A percentile compares a stretch with the other conserved stretches of the same genome.
phyloP scores from a whole-genome alignment of 2,888 invertebrate species.

The Polietes domitor region DNA sequence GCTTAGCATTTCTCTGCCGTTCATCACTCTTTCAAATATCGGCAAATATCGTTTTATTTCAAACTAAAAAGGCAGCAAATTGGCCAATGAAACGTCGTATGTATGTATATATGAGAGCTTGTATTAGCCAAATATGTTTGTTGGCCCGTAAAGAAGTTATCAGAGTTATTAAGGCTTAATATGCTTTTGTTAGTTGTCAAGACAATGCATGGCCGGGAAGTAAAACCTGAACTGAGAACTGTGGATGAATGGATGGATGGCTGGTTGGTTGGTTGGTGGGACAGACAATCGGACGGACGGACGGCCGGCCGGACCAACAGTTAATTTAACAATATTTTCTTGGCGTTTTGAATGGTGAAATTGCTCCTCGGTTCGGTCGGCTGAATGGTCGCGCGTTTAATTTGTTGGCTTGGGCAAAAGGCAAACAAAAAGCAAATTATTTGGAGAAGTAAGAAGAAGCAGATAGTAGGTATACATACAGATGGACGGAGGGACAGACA shows the following conservation, averaged over 20 bases:
- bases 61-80: conserved; percentile 6
- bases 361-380: neutral
- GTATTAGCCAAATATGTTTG: neutral
- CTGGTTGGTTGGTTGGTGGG: neutral
- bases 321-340: conserved; percentile 16
- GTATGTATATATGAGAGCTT: too few relatives aligned
- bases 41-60: too few relatives aligned
- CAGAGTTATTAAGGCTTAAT: conserved; percentile 22
- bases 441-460: conserved; percentile 1
- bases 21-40: too few relatives aligned
- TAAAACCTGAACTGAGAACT: neutral
- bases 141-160: conserved; percentile 3
- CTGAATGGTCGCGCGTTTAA: too few relatives aligned
- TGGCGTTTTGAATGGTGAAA: neutral
- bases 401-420: neutral
- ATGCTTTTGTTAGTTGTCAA: conserved; percentile 50
- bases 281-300: neutral
- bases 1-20: too few relatives aligned
- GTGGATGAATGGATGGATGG: too few relatives aligned
- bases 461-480: neutral
- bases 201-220: conserved; percentile 38
- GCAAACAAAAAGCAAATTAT: conserved; percentile 15
- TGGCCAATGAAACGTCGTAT: neutral
- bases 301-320: neutral
- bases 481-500: neutral